phyloP scores from a whole-genome alignment of 2,888 invertebrate species.

The Xanthorhoe designata region DNA sequence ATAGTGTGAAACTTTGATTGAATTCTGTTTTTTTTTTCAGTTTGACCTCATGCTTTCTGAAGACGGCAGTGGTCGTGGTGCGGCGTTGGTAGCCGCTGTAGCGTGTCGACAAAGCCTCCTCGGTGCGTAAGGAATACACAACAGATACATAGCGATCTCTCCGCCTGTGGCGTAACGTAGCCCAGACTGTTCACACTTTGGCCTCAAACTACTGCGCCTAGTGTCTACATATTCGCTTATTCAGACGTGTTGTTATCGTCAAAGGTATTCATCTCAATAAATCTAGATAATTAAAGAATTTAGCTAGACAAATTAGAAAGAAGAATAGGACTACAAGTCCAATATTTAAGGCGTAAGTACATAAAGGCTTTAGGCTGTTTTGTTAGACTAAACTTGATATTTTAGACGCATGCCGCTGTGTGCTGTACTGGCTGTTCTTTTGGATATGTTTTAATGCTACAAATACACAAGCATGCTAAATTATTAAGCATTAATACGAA shows the following conservation, averaged over 20 bases:
- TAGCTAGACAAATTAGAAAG: slow-evolving; percentile 28
- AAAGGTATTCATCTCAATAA: slow-evolving; percentile 13
- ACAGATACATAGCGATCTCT: slow-evolving; percentile 48
- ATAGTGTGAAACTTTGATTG: not conserved
- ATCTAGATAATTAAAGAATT: slow-evolving; percentile 27
- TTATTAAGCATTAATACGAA: slow-evolving; percentile 40
- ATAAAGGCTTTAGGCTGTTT: slow-evolving; percentile 45
- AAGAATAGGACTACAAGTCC: slow-evolving; percentile 35
- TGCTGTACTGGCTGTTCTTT: slow-evolving; percentile 53
- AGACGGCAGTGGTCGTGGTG: slow-evolving; percentile 98
- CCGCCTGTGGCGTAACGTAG: slow-evolving; percentile 44
- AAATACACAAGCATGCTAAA: slow-evolving; percentile 58
- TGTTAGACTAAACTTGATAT: slow-evolving; percentile 45
- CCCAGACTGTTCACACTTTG: slow-evolving; percentile 37
- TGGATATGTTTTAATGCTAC: slow-evolving; percentile 27
- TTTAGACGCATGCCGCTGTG: slow-evolving; percentile 50
- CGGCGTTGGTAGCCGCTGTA: slow-evolving; percentile 98
- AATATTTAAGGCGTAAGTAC: slow-evolving; percentile 38
- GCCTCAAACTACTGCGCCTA: slow-evolving; percentile 26
- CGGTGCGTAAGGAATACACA: slow-evolving; percentile 49
- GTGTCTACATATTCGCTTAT: slow-evolving; percentile 30
- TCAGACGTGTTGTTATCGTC: slow-evolving; percentile 13
- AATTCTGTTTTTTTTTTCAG: slow-evolving; percentile 73
- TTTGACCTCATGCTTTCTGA: slow-evolving; percentile 97
- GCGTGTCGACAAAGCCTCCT: slow-evolving; percentile 87